These are phyloP conservation scores for Mormyrus hasselquistii DNA, from an alignment of 2,797 vertebrate genomes.

Conservation along the genomic window DNA sequence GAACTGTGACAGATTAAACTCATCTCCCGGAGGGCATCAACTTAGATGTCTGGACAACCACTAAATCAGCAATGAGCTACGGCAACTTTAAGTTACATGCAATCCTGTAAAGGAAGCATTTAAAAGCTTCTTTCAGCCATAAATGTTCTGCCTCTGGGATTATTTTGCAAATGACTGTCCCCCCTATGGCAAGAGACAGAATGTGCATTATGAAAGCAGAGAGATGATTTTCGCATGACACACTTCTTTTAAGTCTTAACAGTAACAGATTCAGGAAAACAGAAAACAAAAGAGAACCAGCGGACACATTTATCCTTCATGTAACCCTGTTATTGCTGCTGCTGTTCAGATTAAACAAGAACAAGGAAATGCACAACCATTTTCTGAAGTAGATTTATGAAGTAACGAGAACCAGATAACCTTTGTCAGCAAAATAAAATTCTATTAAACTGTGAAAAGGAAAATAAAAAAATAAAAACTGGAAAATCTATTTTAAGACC, in stretches of 20 bases:
- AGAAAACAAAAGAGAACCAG: background rate
- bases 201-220: background rate
- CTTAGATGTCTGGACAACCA: background rate
- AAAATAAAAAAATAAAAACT: background rate
- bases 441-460: background rate
- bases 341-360: background rate
- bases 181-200: background rate
- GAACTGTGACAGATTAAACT: background rate
- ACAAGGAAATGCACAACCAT: background rate
- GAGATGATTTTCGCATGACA: background rate
- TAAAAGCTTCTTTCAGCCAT: background rate
- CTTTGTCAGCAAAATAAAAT: background rate
- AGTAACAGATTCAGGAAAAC: background rate
- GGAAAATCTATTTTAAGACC: background rate
- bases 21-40: background rate
- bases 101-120: background rate
- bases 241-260: background rate
- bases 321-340: background rate
- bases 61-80: background rate
- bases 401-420: background rate
- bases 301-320: background rate
- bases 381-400: background rate
- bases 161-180: background rate
- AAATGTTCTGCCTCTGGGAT: background rate
- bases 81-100: background rate